Conservation (phyloP, 2,797 vertebrate species). For the Myotis planiceps region DNA sequence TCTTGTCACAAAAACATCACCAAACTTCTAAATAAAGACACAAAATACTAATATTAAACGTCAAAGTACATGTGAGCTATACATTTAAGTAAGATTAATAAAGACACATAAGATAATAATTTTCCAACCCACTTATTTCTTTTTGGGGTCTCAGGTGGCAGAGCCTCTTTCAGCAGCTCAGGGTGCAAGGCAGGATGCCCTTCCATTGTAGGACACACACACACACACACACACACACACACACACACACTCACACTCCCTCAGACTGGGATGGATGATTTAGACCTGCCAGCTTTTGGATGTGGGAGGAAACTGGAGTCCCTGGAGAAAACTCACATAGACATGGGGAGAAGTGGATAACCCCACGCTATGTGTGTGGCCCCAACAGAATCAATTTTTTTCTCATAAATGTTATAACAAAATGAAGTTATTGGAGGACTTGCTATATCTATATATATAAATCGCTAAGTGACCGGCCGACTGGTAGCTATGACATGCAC, state of each 20-base stretch:
- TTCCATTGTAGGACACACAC: too few species aligned
- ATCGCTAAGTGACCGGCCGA: not conserved
- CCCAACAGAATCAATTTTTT: not conserved
- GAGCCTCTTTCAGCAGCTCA: not conserved
- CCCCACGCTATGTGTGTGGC: not conserved
- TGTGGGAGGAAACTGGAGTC: not conserved
- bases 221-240: not conserved
- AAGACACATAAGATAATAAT: not conserved
- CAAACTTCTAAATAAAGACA: not conserved
- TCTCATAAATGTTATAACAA: not conserved
- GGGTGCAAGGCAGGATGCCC: fast-evolving
- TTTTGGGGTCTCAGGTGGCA: not conserved
- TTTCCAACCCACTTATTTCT: not conserved
- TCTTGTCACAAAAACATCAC: not conserved
- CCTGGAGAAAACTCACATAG: not conserved
- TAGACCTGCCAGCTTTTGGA: not conserved
- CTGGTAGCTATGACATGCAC: too few species aligned
- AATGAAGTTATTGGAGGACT: not conserved
- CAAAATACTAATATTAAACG: not conserved
- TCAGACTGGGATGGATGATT: not conserved
- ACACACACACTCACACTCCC: not conserved
- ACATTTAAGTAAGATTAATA: not conserved
- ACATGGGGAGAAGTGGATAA: not conserved
- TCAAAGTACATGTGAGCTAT: not conserved
- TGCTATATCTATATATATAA: not conserved